Evolutionary conservation across 2,113 vertebrate species (phyloP), one percentile per base, ranked within the genome.

Genomic region (Gasterosteus aculeatus): DNA sequence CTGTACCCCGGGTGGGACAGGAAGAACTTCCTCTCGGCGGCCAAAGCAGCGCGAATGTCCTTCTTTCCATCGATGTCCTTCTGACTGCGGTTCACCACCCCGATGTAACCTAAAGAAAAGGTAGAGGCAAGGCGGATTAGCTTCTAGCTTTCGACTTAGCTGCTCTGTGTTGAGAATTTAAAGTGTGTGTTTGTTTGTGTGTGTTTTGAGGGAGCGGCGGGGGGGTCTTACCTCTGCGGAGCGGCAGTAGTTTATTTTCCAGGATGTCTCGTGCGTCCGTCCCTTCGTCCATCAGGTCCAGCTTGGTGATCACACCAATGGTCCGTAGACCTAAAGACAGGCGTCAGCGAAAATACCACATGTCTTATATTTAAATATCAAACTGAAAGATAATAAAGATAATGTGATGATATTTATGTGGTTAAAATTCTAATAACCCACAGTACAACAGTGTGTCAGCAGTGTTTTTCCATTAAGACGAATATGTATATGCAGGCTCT

Each of bases 1-100:
- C 97, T 91, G 86, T 99, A 99, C 0, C 93, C 95, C 0, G 98
- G 98, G 80, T 99, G 98, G 0, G 98, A 99, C 16, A 99, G 93
- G 92, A 99, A 99, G 85, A 99, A 99, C 75, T 99, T 99, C 68
- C 98, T 94, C 90, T 99, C 98, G 0, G 97, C 97, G 0, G 95
- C 96, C 91, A 99, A 89, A 2, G 98, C 98, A 0, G 88, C 94
- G 0, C 94, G 73, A 85, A 99, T 99, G 88, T 99, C 97, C 90
- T 99, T 99, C 89, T 94, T 95, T 1, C 98, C 98, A 0, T 99
- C 98, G 0, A 99, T 99, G 89, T 99, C 98, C 92, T 99, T 99
- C 87, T 99, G 98, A 90, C 97, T 99, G 22, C 98, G 95, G 92
- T 99, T 99, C 19, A 99, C 98, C 10, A 99, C 97, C 0, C 98